A percentile compares a stretch with the other conserved stretches of the same genome.
Conservation (phyloP, 2,113 vertebrate genomes). For the Salvelinus namaycush region DNA sequence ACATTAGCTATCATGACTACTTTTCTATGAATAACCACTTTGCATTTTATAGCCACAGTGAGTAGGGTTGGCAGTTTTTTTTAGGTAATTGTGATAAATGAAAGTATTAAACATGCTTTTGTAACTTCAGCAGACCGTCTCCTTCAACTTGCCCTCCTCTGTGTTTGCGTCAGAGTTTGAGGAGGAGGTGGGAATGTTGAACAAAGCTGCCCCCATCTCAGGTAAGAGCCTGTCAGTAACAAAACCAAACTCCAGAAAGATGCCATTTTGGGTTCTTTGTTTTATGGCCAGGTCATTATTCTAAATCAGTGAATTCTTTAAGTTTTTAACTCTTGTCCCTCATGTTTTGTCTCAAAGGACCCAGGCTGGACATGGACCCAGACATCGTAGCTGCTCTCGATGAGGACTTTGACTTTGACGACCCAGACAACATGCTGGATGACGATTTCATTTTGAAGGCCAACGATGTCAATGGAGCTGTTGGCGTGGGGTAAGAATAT, state of each 20-base stretch:
- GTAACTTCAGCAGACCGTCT: constrained; percentile 68
- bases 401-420: constrained; percentile 92
- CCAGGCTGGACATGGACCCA: constrained; percentile 92
- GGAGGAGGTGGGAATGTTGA: constrained; percentile 92
- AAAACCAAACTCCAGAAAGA: not conserved
- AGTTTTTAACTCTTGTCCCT: no score
- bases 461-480: constrained; percentile 56
- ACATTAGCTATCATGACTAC: no score
- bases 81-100: not conserved
- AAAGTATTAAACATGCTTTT: not conserved
- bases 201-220: constrained; percentile 96
- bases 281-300: not conserved
- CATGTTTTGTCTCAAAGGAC: constrained; percentile 72
- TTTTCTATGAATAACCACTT: no score
- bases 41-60: not conserved
- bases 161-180: constrained; percentile 98
- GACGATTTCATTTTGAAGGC: constrained; percentile 92
- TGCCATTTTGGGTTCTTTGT: not conserved
- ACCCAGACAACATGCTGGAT: constrained; percentile 93
- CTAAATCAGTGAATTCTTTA: not conserved
- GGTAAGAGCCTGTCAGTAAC: constrained; percentile 71
- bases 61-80: not conserved
- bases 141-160: constrained; percentile 91
- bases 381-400: constrained; percentile 95
- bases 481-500: constrained; percentile 51